phyloP scores from a whole-genome alignment of 2,888 invertebrate genomes.

The Ophioninae sp. region DNA sequence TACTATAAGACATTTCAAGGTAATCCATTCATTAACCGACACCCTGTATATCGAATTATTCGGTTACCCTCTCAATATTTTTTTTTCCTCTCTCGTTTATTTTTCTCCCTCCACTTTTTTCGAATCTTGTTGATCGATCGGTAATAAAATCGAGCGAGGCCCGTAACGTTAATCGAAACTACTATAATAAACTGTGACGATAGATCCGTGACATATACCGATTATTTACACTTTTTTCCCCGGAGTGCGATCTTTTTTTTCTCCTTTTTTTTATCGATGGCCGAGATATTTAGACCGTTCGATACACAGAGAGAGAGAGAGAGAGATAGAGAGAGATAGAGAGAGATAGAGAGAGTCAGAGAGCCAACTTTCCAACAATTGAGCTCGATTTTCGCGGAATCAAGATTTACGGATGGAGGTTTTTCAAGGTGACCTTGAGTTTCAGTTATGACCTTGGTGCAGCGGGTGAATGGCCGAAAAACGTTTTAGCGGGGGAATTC shows the following conservation, averaged over 20 bases:
- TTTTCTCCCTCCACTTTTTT: background rate
- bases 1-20: too few relatives aligned
- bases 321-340: constrained; percentile 9
- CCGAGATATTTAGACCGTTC: constrained; percentile 38
- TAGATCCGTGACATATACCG: constrained; percentile 65
- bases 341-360: constrained; percentile 7
- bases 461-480: constrained; percentile 74
- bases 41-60: constrained; percentile 66
- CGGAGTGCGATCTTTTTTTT: constrained; percentile 37
- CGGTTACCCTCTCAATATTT: constrained; percentile 26
- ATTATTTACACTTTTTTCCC: constrained; percentile 65
- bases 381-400: constrained; percentile 3
- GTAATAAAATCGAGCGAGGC: constrained; percentile 52
- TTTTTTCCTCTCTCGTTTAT: background rate
- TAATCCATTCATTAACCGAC: too few relatives aligned
- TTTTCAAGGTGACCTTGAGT: constrained; percentile 58
- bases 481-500: constrained; percentile 67
- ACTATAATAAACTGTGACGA: constrained; percentile 59
- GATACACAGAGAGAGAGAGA: constrained; percentile 17
- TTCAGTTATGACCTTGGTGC: constrained; percentile 75
- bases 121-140: constrained; percentile 19
- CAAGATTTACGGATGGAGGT: too few relatives aligned
- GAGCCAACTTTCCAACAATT: constrained; percentile 1
- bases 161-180: constrained; percentile 63
- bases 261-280: background rate